A percentile compares a stretch with the other conserved stretches of the same genome.
phyloP scores from a whole-genome alignment of 2,888 invertebrate species.

The Prosopocoilus inquinatus region DNA sequence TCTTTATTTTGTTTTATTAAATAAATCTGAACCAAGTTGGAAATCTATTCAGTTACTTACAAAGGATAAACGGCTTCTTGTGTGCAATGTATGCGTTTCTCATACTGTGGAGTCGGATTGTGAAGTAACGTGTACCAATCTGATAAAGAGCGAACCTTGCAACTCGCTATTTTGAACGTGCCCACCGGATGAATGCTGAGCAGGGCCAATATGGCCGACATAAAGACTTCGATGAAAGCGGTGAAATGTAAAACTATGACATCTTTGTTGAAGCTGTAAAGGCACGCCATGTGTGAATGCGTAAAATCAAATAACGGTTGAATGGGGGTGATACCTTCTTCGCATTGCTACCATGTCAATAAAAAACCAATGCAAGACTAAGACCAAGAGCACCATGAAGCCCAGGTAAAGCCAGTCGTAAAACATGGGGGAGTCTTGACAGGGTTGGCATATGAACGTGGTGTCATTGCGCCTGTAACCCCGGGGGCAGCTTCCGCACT shows the following conservation, averaged over 20 bases:
- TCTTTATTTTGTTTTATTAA: no score
- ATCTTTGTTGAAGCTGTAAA: slow-evolving; percentile 67
- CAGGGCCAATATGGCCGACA: slow-evolving; percentile 75
- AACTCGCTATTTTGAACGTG: slow-evolving; percentile 71
- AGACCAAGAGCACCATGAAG: slow-evolving; percentile 86
- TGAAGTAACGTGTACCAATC: slow-evolving; percentile 97
- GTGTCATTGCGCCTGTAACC: slow-evolving; percentile 73
- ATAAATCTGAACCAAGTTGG: no score
- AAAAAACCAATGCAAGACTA: slow-evolving; percentile 89
- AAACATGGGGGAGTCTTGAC: slow-evolving; percentile 70
- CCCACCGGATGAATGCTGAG: slow-evolving; percentile 82
- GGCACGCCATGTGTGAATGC: slow-evolving; percentile 8
- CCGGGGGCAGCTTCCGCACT: slow-evolving; percentile 83
- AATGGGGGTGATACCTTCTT: slow-evolving; percentile 56
- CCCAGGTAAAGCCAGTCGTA: slow-evolving; percentile 94
- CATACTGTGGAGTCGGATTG: slow-evolving; percentile 93
- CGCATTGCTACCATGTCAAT: slow-evolving; percentile 80
- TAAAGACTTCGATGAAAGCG: slow-evolving; percentile 76
- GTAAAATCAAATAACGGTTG: neutral
- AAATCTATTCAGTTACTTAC: slow-evolving; percentile 66
- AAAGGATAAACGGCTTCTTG: slow-evolving; percentile 98
- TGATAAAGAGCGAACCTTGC: slow-evolving; percentile 74
- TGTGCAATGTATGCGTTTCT: slow-evolving; percentile 85
- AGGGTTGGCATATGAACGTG: slow-evolving; percentile 77
- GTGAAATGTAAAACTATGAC: slow-evolving; percentile 76